phyloP scores from a whole-genome alignment of 2,888 invertebrate species.

The Periphyllus acericola region DNA sequence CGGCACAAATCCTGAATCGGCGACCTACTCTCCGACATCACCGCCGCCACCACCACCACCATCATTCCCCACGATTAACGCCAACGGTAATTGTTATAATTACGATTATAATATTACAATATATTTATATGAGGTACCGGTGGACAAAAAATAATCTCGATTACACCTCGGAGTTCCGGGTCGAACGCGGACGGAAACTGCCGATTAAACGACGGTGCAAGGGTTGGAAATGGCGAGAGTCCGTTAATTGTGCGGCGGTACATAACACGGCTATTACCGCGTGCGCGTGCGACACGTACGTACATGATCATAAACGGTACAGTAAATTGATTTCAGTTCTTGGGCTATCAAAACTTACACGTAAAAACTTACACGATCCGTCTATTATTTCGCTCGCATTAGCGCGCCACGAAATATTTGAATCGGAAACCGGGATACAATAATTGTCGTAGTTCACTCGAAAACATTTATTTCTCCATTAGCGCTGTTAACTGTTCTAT shows the following conservation, averaged over 20 bases:
- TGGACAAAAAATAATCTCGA: not conserved
- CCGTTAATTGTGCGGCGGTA: not conserved
- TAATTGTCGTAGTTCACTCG: no score
- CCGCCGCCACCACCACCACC: not conserved
- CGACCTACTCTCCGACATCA: not conserved
- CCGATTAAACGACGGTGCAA: not conserved
- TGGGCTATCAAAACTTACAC: not conserved
- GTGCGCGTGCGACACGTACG: not conserved
- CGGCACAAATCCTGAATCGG: conserved; percentile 13
- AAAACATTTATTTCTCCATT: no score
- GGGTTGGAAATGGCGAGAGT: not conserved
- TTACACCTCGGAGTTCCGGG: not conserved
- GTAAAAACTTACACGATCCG: no score
- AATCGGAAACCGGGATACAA: no score
- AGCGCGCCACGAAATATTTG: no score
- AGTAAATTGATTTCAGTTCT: not conserved
- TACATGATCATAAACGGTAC: not conserved
- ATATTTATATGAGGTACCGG: not conserved
- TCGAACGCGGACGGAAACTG: not conserved
- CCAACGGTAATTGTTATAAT: not conserved
- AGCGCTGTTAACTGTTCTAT: no score
- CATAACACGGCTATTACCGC: not conserved
- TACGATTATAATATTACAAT: not conserved
- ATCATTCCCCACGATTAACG: not conserved
- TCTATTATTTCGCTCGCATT: no score